Evolutionary conservation across 2,797 vertebrate genomes (phyloP).

Genomic region (Anniella stebbinsi): DNA sequence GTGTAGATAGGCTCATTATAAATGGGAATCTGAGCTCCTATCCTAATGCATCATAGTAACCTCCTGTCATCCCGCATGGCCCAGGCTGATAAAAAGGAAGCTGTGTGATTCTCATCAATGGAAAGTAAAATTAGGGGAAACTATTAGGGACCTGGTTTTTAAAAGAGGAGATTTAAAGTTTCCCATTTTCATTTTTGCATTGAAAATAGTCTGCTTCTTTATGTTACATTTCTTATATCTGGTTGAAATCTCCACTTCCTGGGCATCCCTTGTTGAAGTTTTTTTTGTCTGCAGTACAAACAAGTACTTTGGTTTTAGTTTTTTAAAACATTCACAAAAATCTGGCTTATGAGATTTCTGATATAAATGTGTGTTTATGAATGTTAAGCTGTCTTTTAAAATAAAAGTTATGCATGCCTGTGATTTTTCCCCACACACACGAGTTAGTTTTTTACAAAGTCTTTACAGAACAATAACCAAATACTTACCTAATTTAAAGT

Average conservation of each 20-base stretch:
- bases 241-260: slow-evolving; percentile 57
- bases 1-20: no score
- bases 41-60: background rate
- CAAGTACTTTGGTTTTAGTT: slow-evolving; percentile 62
- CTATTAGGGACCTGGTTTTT: background rate
- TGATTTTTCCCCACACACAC: slow-evolving; percentile 14
- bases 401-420: slow-evolving; percentile 37
- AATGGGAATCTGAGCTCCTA: background rate
- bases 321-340: slow-evolving; percentile 57
- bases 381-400: slow-evolving; percentile 35
- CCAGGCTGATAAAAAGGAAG: background rate
- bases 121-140: background rate
- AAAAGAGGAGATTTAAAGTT: background rate
- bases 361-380: slow-evolving; percentile 50
- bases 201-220: background rate
- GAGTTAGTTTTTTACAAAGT: slow-evolving; percentile 38
- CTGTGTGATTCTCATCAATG: background rate
- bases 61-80: no score
- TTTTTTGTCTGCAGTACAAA: background rate
- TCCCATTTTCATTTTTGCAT: slow-evolving; percentile 15
- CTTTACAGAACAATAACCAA: slow-evolving; percentile 31
- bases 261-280: background rate
- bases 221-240: slow-evolving; percentile 50
- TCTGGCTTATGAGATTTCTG: slow-evolving; percentile 47
- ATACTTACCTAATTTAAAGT: slow-evolving; percentile 19